Conservation (phyloP, 2,113 vertebrate species). For the Manacus vitellinus region DNA sequence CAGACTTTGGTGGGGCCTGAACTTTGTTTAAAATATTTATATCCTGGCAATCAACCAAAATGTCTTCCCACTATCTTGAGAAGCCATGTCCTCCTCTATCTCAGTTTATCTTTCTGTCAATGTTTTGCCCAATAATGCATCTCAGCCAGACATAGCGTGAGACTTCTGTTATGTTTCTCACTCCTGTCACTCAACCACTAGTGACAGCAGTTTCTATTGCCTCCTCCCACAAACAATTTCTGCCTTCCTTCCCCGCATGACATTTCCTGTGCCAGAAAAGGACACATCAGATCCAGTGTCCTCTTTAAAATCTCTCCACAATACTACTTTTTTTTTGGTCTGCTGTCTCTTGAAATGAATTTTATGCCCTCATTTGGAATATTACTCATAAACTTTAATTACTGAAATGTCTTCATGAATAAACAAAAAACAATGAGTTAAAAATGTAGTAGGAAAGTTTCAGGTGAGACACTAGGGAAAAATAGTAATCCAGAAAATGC, state of each 20-base stretch:
- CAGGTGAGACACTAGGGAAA: background rate
- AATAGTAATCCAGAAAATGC: slow-evolving; percentile 19
- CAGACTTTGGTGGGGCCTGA: background rate
- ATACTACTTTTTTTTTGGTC: background rate
- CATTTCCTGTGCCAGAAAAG: slow-evolving; percentile 19
- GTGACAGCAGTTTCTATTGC: background rate
- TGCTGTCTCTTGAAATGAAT: background rate
- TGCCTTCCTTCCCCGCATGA: background rate
- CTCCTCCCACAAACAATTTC: background rate
- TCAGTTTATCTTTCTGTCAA: background rate
- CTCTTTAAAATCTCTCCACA: background rate
- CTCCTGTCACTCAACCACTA: background rate
- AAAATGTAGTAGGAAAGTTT: slow-evolving; percentile 27
- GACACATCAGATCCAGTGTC: background rate
- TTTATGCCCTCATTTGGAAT: background rate
- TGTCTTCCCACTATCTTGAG: background rate
- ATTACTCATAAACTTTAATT: slow-evolving; percentile 30
- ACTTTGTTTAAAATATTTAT: background rate
- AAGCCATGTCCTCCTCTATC: background rate
- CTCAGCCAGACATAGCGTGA: background rate
- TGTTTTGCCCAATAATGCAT: background rate
- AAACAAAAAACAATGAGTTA: background rate
- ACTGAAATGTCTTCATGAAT: background rate
- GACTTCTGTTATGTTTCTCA: background rate
- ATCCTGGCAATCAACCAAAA: background rate